These are phyloP conservation scores for Drosophila dives DNA, from an alignment of 2,888 invertebrate species.

Conservation along the genomic window DNA sequence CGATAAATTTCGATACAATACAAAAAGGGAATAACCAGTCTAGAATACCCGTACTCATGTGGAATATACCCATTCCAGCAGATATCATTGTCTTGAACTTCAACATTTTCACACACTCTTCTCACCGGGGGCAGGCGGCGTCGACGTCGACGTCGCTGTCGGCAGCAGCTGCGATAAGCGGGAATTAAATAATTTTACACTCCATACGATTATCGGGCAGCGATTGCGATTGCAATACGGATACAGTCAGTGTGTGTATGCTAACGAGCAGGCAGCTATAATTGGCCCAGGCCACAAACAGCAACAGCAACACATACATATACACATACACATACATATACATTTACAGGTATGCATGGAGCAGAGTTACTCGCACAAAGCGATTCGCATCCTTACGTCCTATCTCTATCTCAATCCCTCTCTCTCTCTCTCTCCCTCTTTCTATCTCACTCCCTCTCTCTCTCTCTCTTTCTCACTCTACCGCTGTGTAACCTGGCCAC, in stretches of 20 bases:
- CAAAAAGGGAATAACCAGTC: slow-evolving; percentile 17
- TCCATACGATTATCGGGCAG: slow-evolving; percentile 81
- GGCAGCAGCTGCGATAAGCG: slow-evolving; percentile 72
- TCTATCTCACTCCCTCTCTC: background rate
- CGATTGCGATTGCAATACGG: slow-evolving; percentile 81
- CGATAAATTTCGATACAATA: background rate
- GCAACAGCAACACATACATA: slow-evolving; percentile 2
- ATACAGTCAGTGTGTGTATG: slow-evolving; percentile 77
- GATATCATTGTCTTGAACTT: slow-evolving; percentile 72
- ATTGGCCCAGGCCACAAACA: slow-evolving; percentile 59
- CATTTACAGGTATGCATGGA: slow-evolving; percentile 1
- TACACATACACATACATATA: slow-evolving; percentile 12
- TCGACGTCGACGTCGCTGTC: slow-evolving; percentile 8
- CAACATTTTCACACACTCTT: slow-evolving; percentile 74
- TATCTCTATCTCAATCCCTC: slow-evolving; percentile 3
- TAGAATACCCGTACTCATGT: slow-evolving; percentile 2
- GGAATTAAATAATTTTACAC: slow-evolving; percentile 81
- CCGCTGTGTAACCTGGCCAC: slow-evolving; percentile 47
- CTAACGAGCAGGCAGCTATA: slow-evolving; percentile 76
- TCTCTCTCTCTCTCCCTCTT: background rate
- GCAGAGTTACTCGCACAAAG: background rate
- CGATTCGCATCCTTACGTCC: slow-evolving; percentile 29
- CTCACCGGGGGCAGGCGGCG: slow-evolving; percentile 32
- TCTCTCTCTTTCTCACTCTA: background rate
- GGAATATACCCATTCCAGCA: slow-evolving; percentile 41